Percentiles rank a stretch among this genome's conserved stretches.
These are phyloP conservation scores for Dromaius novaehollandiae DNA, from an alignment of 2,113 vertebrate species.

Conservation along the genomic window DNA sequence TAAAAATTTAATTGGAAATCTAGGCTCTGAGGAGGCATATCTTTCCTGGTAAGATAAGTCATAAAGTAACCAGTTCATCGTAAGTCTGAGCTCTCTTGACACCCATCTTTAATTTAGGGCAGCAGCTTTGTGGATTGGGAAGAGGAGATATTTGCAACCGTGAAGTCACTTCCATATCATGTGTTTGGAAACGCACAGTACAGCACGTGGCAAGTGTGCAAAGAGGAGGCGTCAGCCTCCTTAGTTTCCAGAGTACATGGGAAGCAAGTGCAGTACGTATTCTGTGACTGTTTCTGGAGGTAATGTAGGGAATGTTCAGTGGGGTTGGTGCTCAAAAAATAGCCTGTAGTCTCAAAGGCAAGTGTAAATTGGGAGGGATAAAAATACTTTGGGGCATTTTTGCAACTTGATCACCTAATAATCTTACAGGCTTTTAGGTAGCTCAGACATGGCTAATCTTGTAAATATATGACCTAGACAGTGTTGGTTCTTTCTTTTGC, in stretches of 20 bases:
- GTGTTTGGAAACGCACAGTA: not conserved
- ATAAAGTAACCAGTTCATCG: not conserved
- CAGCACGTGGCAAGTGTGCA: not conserved
- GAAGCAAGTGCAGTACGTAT: rapidly evolving
- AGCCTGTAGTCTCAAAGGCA: not conserved
- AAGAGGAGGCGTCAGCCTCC: not conserved
- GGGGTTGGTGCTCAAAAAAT: not conserved
- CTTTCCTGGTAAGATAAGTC: not conserved
- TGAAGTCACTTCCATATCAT: not conserved
- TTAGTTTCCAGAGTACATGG: rapidly evolving
- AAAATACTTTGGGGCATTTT: constrained; percentile 60
- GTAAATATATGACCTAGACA: constrained; percentile 1
- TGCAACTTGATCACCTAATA: constrained; percentile 21
- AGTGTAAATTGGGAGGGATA: not conserved
- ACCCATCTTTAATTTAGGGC: constrained; percentile 5
- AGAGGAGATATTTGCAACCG: not conserved
- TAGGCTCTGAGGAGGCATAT: not conserved
- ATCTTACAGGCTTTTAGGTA: not conserved
- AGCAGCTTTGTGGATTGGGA: not conserved
- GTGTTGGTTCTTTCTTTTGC: not conserved
- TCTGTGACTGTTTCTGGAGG: not conserved
- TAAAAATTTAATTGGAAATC: not conserved
- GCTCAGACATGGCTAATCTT: constrained; percentile 55
- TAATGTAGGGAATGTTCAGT: not conserved
- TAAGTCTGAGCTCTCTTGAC: not conserved